phyloP scores from a whole-genome alignment of 2,888 invertebrate species.

The Choristoneura rosaceana region DNA sequence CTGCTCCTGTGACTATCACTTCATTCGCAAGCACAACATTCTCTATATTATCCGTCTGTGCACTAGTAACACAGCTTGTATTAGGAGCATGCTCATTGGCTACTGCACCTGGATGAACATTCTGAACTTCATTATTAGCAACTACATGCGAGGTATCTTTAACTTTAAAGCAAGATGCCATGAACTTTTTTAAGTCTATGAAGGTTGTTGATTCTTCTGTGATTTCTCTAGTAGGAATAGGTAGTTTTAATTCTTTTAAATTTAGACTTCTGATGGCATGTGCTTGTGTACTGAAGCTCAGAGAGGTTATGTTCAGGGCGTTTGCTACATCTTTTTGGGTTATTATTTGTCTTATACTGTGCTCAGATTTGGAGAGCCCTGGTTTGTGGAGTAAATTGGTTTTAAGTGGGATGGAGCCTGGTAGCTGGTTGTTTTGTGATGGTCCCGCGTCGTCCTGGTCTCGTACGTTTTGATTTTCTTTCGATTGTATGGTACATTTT shows the following conservation, averaged over 20 bases:
- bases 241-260: constrained; percentile 64
- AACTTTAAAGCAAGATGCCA: constrained; percentile 73
- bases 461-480: constrained; percentile 41
- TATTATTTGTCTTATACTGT: constrained; percentile 70
- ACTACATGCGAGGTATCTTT: constrained; percentile 54
- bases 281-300: constrained; percentile 61
- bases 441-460: constrained; percentile 70
- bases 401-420: constrained; percentile 64
- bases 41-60: constrained; percentile 50
- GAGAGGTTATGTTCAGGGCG: constrained; percentile 65
- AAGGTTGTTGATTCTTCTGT: constrained; percentile 62
- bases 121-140: constrained; percentile 54
- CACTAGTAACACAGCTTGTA: constrained; percentile 52
- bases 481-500: constrained; percentile 9
- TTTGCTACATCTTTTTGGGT: constrained; percentile 72
- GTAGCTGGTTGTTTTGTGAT: constrained; percentile 61
- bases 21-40: constrained; percentile 52
- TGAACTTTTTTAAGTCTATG: constrained; percentile 71
- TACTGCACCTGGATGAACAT: constrained; percentile 52
- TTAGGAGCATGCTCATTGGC: constrained; percentile 51
- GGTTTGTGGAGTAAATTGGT: constrained; percentile 53
- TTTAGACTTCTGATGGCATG: constrained; percentile 55
- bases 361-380: constrained; percentile 78
- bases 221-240: constrained; percentile 54
- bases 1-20: constrained; percentile 60